A percentile compares a stretch with the other conserved stretches of the same genome.
phyloP scores from a whole-genome alignment of 2,888 invertebrate species.

The Periphyllus acericola region DNA sequence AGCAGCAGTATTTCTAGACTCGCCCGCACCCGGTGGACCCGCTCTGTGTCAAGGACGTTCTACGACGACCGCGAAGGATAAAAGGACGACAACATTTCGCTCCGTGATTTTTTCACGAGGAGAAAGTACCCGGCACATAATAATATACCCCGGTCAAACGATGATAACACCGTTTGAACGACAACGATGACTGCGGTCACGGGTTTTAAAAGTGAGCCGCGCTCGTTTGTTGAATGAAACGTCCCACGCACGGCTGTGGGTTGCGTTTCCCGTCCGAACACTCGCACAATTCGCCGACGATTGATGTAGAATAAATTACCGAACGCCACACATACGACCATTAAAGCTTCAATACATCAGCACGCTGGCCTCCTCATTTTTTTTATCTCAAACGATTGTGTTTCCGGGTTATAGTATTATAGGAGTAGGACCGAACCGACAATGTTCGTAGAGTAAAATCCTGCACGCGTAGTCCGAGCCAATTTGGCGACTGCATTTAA shows the following conservation, averaged over 20 bases:
- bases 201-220: neutral
- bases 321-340: neutral
- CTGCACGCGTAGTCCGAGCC: conserved; percentile 30
- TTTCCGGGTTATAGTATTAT: conserved; percentile 23
- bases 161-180: neutral
- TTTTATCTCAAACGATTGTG: neutral
- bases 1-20: conserved; percentile 54
- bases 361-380: neutral
- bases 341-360: conserved; percentile 20
- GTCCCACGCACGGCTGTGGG: conserved; percentile 30
- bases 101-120: neutral
- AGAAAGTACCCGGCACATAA: conserved; percentile 14
- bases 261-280: neutral
- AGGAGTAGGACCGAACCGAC: neutral
- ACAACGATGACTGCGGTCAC: neutral
- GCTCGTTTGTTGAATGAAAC: conserved; percentile 49
- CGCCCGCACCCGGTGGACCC: conserved; percentile 56
- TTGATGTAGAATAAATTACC: conserved; percentile 33
- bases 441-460: conserved; percentile 12
- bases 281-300: conserved; percentile 9
- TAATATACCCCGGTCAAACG: neutral
- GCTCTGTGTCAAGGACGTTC: conserved; percentile 61
- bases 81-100: conserved; percentile 16
- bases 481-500: conserved; percentile 54
- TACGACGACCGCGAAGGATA: conserved; percentile 44